Conservation (phyloP, 2,113 vertebrate genomes). For the Lagopus muta region DNA sequence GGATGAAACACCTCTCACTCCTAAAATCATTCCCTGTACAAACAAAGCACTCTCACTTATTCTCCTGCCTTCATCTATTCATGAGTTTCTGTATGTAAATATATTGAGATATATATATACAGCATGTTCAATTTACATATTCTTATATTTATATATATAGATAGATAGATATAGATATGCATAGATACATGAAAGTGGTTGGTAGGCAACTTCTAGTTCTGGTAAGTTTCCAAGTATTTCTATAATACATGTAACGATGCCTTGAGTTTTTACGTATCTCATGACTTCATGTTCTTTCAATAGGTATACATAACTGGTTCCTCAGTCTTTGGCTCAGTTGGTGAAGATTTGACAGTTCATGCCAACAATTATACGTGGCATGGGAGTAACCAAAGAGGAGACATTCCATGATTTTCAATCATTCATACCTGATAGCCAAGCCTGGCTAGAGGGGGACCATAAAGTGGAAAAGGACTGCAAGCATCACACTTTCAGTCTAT, state of each 20-base stretch:
- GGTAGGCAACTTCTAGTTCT: neutral
- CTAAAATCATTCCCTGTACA: neutral
- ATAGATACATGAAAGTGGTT: neutral
- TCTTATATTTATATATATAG: neutral
- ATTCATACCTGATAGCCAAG: neutral
- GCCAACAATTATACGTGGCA: neutral
- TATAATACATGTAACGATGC: neutral
- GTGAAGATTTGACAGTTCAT: neutral
- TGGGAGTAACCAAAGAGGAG: neutral
- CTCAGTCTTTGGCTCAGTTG: neutral
- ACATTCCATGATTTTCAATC: rapidly evolving
- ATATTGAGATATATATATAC: neutral
- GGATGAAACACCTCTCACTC: neutral
- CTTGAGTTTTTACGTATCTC: neutral
- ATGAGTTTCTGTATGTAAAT: neutral
- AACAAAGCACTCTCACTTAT: neutral
- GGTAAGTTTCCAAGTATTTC: too few species aligned
- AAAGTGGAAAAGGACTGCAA: neutral
- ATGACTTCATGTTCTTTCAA: neutral
- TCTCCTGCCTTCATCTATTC: neutral
- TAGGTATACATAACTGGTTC: neutral
- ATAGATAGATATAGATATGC: rapidly evolving
- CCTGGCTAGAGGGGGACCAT: rapidly evolving
- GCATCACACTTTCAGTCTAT: neutral
- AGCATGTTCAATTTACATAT: neutral